These are phyloP conservation scores for Empidonax alnorum DNA, from an alignment of 2,113 vertebrate genomes.

Conservation along the genomic window DNA sequence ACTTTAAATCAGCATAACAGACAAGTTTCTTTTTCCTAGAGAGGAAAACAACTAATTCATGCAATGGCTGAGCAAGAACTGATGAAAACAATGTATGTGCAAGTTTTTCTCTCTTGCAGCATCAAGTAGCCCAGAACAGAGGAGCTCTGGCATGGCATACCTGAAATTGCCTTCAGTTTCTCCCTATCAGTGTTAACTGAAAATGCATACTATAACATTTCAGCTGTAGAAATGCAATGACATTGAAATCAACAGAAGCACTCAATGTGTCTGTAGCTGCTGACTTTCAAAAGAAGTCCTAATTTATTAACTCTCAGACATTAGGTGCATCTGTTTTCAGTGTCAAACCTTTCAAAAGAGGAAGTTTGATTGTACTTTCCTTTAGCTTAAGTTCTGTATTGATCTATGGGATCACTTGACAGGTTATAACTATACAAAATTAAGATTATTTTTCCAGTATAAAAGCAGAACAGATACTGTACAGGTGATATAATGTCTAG, in stretches of 20 bases:
- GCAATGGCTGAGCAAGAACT: neutral
- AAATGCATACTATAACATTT: neutral
- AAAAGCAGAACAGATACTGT: neutral
- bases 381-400: neutral
- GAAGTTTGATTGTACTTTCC: neutral
- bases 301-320: neutral
- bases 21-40: neutral
- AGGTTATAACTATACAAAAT: neutral
- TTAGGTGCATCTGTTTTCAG: neutral
- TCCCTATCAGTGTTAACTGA: neutral
- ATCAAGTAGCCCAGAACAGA: neutral
- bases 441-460: neutral
- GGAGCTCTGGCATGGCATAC: neutral
- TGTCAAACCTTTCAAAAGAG: neutral
- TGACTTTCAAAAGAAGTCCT: neutral
- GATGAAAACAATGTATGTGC: neutral
- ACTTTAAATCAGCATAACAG: neutral
- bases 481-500: neutral
- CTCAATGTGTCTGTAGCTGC: neutral
- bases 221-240: neutral
- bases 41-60: neutral
- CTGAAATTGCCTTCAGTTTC: neutral
- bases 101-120: neutral
- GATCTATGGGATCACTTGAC: neutral
- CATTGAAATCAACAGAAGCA: neutral